Conservation (phyloP, 2,888 invertebrate genomes). For the Platycheirus albimanus region DNA sequence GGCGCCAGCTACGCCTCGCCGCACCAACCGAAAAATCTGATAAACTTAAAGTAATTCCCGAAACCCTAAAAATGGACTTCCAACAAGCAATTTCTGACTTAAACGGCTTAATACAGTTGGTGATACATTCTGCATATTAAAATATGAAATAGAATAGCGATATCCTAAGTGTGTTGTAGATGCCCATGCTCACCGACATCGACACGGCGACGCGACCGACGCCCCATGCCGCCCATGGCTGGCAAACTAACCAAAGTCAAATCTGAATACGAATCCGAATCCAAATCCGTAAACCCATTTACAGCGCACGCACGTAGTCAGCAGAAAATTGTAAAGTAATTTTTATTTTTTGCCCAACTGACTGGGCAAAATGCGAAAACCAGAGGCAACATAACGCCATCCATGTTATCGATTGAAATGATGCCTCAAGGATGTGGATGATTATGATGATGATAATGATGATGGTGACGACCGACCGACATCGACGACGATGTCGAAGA, state of each 20-base stretch:
- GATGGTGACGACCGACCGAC: slow-evolving; percentile 11
- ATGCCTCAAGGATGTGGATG: slow-evolving; percentile 38
- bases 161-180: no score
- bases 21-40: no score
- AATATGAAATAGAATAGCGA: slow-evolving; percentile 57
- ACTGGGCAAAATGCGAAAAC: slow-evolving; percentile 42
- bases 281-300: slow-evolving; percentile 65
- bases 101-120: slow-evolving; percentile 66
- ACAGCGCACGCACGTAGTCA: slow-evolving; percentile 72
- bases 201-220: background rate
- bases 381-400: slow-evolving; percentile 27
- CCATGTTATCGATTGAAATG: slow-evolving; percentile 6
- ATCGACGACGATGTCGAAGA: slow-evolving; percentile 20
- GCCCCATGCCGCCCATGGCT: slow-evolving; percentile 1
- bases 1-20: no score
- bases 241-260: slow-evolving; percentile 53
- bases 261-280: slow-evolving; percentile 53
- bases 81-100: slow-evolving; percentile 66
- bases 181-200: slow-evolving; percentile 2
- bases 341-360: slow-evolving; percentile 41
- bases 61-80: slow-evolving; percentile 60
- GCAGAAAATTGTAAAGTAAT: slow-evolving; percentile 73
- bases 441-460: background rate
- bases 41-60: background rate
- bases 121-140: slow-evolving; percentile 71